Evolutionary conservation across 2,797 vertebrate genomes (phyloP), one percentile per base, ranked within the genome.

Genomic region (Epinephelus awoara): DNA sequence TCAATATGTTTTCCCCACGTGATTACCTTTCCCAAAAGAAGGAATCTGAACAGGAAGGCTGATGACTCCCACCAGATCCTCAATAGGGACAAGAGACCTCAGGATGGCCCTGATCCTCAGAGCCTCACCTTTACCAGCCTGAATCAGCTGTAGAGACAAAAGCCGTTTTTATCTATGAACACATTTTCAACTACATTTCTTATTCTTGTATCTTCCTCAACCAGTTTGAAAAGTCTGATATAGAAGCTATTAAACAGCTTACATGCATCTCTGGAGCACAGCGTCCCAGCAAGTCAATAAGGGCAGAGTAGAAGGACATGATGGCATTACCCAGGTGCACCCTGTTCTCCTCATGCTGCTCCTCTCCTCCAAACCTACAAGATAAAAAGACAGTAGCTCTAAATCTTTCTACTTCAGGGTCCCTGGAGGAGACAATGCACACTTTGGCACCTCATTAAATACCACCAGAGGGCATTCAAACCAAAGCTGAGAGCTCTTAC

Each of bases 201-300:
- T 17, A 12, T 25, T 38, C 11, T 18, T 17, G 23, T 77, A 18
- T 29, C 23, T 15, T 34, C 52, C 15, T 40, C 38, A 19, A 23
- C 2, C 27, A 42, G 8, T 73, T 54, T 46, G 2, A 57, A 8
- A 50, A 47, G 10, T 62, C 9, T 5, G 25, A 34, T 49, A 34
- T 29, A 17, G 8, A 23, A 21, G 54, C 7, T 21, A 29, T 6
- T 70, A 49, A 58, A 59, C 15, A 66, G 62, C 96, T 96, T 92
- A 97, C 98, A 4, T 98, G 98, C 97, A 97, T 98, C 94, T 99
- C 97, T 0, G 98, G 98, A 2, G 98, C 97, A 49, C 98, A 99
- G 65, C 98, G 97, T 46, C 98, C 97, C 84, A 99, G 92, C 79
- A 99, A 89, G 89, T 99, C 98, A 50, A 99, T 99, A 56, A 99